A percentile compares a stretch with the other conserved stretches of the same genome.
Conservation (phyloP, 2,113 vertebrate species). For the Heptranchias perlo region DNA sequence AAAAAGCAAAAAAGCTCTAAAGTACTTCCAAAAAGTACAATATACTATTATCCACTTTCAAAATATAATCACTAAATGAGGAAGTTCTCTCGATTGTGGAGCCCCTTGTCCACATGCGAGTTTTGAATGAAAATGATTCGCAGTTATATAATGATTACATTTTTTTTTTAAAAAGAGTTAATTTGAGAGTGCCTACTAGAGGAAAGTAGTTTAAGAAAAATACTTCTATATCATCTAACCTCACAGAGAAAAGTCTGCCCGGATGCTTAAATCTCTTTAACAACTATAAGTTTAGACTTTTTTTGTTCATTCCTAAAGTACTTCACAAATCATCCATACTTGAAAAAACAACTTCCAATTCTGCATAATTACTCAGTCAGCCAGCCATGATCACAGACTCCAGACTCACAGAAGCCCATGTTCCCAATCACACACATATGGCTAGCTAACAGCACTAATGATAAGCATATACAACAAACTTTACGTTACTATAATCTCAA, state of each 20-base stretch:
- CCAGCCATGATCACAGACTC: neutral
- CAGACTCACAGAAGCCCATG: neutral
- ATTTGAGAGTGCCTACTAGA: neutral
- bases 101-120: neutral
- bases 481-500: neutral
- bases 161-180: neutral
- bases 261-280: neutral
- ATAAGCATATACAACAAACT: neutral
- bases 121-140: neutral
- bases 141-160: neutral
- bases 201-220: neutral
- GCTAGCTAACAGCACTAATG: neutral
- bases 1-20: neutral
- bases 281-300: neutral
- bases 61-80: neutral
- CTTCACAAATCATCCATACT: conserved; percentile 13
- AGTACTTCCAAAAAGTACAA: neutral
- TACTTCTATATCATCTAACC: neutral
- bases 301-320: neutral
- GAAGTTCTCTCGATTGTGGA: neutral
- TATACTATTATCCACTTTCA: conserved; percentile 14
- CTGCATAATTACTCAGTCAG: neutral
- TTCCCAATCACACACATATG: neutral
- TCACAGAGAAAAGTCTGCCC: neutral
- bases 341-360: neutral